Conservation (phyloP, 2,113 vertebrate species). For the Chaetodon trifascialis region DNA sequence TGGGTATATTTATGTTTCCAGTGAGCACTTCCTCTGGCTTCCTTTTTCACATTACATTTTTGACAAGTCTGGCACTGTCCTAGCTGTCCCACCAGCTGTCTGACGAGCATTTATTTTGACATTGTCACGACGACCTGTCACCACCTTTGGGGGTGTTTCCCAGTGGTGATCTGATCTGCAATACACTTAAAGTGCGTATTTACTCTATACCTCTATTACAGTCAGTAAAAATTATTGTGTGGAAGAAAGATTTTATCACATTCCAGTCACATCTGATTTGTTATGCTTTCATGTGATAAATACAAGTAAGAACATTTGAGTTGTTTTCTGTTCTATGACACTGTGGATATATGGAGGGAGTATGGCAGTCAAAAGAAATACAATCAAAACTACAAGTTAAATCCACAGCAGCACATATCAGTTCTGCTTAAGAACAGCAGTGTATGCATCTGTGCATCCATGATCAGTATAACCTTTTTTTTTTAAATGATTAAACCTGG, state of each 20-base stretch:
- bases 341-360: background rate
- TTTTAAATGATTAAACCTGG: too few relatives aligned
- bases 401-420: background rate
- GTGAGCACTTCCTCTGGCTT: conserved; percentile 11
- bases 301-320: background rate
- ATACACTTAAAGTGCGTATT: conserved; percentile 18
- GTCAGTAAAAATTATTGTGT: background rate
- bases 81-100: conserved; percentile 23
- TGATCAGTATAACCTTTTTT: too few relatives aligned
- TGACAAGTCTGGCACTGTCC: conserved; percentile 30
- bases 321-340: background rate
- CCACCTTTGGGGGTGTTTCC: conserved; percentile 6
- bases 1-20: conserved; percentile 37
- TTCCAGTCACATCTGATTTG: background rate
- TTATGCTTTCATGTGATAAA: background rate
- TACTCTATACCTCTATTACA: background rate
- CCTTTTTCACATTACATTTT: conserved; percentile 22
- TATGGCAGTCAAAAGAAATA: background rate
- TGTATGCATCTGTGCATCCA: too few relatives aligned
- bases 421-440: background rate
- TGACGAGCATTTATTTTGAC: conserved; percentile 37
- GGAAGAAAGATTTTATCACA: background rate
- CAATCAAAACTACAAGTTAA: background rate
- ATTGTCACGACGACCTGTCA: conserved; percentile 33
- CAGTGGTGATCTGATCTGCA: conserved; percentile 17